A percentile compares a stretch with the other conserved stretches of the same genome.
phyloP scores from a whole-genome alignment of 1,140 invertebrate species.

The Macrobrachium nipponense region DNA sequence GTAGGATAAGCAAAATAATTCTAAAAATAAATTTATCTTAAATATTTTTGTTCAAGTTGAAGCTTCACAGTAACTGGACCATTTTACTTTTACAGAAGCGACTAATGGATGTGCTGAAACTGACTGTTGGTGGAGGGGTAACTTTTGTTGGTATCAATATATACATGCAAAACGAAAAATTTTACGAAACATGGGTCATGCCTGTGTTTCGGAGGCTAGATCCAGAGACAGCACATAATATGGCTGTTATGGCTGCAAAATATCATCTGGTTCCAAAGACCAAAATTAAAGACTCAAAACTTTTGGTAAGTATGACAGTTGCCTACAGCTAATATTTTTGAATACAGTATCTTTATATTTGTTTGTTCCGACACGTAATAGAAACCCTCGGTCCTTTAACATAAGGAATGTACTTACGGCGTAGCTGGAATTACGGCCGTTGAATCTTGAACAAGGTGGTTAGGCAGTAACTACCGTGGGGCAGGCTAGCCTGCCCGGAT shows the following conservation, averaged over 20 bases:
- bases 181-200: conserved; percentile 80
- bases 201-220: conserved; percentile 77
- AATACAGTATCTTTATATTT: too few relatives aligned
- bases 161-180: conserved; percentile 80
- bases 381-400: too few relatives aligned
- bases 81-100: conserved; percentile 66
- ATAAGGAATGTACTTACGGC: too few relatives aligned
- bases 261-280: conserved; percentile 78
- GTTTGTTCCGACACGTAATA: too few relatives aligned
- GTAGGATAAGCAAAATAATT: background rate
- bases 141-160: conserved; percentile 76
- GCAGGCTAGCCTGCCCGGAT: too few relatives aligned
- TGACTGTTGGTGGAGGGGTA: conserved; percentile 74
- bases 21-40: background rate
- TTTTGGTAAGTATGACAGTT: conserved; percentile 72
- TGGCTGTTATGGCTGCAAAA: conserved; percentile 81
- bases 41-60: background rate
- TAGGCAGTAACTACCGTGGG: too few relatives aligned
- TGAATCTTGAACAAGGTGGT: too few relatives aligned
- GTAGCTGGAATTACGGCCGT: too few relatives aligned
- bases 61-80: background rate
- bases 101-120: conserved; percentile 69
- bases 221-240: conserved; percentile 83
- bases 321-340: too few relatives aligned
- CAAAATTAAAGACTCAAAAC: conserved; percentile 73